A percentile compares a stretch with the other conserved stretches of the same genome.
phyloP scores from a whole-genome alignment of 2,113 vertebrate species.

The Chaetodon auriga region DNA sequence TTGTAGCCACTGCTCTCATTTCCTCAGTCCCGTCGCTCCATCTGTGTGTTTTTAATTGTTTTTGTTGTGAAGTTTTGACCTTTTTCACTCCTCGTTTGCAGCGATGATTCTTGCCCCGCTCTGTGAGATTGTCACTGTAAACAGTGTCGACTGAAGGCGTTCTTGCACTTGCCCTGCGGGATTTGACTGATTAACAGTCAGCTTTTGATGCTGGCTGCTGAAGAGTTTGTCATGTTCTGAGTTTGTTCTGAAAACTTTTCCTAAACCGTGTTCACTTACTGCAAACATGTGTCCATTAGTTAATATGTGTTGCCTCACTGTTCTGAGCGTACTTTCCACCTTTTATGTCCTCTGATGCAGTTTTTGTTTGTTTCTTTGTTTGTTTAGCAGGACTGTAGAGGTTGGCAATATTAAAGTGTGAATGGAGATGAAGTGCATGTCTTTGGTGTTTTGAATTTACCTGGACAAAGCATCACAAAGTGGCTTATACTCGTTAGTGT shows the following conservation, averaged over 20 bases:
- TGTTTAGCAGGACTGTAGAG: conserved; percentile 37
- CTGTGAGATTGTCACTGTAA: neutral
- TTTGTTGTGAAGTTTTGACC: conserved; percentile 13
- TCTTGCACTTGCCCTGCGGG: conserved; percentile 21
- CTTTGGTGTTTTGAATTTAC: neutral
- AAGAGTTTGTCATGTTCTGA: conserved; percentile 31
- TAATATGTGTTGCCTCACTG: conserved; percentile 14
- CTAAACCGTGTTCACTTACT: conserved; percentile 28
- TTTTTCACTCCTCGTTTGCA: conserved; percentile 3
- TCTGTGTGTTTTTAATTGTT: neutral
- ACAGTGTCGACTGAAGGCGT: conserved; percentile 12
- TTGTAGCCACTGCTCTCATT: conserved; percentile 23
- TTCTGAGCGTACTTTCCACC: conserved; percentile 19
- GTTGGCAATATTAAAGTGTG: conserved; percentile 67
- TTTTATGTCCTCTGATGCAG: conserved; percentile 44
- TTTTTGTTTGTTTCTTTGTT: conserved; percentile 26
- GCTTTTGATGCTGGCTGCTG: conserved; percentile 25
- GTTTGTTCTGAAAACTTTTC: conserved; percentile 28
- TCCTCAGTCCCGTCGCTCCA: neutral
- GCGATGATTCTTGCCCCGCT: conserved; percentile 1
- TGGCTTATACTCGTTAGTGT: neutral
- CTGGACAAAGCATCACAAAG: neutral
- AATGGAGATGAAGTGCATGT: conserved; percentile 39
- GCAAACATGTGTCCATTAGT: conserved; percentile 11
- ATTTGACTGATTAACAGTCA: conserved; percentile 15